Conservation (phyloP, 2,888 invertebrate species). For the Spodoptera littoralis region DNA sequence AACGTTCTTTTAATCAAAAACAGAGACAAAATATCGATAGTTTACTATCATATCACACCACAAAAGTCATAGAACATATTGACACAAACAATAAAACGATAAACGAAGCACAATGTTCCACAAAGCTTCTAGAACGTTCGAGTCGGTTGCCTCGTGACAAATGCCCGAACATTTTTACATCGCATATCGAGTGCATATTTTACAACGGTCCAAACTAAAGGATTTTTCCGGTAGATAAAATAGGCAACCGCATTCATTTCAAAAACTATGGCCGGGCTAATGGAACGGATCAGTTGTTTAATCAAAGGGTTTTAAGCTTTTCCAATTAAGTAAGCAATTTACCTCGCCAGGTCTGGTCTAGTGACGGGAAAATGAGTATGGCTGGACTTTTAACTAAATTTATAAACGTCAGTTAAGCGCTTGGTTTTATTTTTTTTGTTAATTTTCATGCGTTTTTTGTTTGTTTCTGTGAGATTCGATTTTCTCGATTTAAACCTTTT, state of each 20-base stretch:
- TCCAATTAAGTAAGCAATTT: constrained; percentile 53
- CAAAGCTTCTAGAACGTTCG: constrained; percentile 28
- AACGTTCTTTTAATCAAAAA: no score
- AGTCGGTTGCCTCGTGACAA: constrained; percentile 48
- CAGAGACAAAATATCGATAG: no score
- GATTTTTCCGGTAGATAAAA: constrained; percentile 68
- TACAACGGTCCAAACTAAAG: constrained; percentile 66
- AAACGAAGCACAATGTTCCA: constrained; percentile 11
- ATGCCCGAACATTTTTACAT: constrained; percentile 63
- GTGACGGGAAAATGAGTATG: constrained; percentile 41
- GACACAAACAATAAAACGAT: constrained; percentile 5
- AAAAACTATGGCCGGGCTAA: constrained; percentile 47
- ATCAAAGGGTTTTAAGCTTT: constrained; percentile 46
- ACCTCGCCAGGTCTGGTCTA: constrained; percentile 35
- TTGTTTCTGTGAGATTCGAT: no score
- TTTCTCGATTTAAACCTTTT: no score
- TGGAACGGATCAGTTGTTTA: constrained; percentile 50
- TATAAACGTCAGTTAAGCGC: background rate
- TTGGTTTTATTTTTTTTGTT: no score
- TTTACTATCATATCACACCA: no score
- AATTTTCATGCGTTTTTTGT: no score
- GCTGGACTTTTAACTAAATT: constrained; percentile 30
- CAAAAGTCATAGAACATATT: constrained; percentile 1
- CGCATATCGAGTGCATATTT: constrained; percentile 64
- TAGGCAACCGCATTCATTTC: constrained; percentile 42